Evolutionary conservation across 2,888 invertebrate species (phyloP).

Genomic region (Cheilosia pagana): DNA sequence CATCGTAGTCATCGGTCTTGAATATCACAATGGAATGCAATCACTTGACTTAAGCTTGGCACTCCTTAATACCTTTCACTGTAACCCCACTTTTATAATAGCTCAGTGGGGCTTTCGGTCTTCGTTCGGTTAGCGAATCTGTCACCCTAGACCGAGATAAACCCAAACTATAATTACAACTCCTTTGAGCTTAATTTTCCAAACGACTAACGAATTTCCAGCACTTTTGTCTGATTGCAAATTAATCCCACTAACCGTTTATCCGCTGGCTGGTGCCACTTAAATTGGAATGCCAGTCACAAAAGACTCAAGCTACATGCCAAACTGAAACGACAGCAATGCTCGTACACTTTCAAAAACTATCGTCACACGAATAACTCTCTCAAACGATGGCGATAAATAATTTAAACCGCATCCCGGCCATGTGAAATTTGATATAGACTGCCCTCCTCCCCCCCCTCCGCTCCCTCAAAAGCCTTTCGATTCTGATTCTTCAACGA

Average conservation of each 20-base stretch:
- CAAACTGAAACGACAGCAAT: conserved; percentile 16
- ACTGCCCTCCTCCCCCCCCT: not conserved
- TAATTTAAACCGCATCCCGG: conserved; percentile 28
- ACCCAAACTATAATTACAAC: too few relatives aligned
- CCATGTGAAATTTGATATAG: conserved; percentile 1
- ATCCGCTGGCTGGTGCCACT: conserved; percentile 22
- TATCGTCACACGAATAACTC: conserved; percentile 43
- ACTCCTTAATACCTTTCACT: too few relatives aligned
- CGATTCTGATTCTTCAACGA: conserved; percentile 42
- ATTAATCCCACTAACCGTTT: conserved; percentile 14
- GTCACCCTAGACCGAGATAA: too few relatives aligned
- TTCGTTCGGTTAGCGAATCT: too few relatives aligned
- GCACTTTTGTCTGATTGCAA: not conserved
- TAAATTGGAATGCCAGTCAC: conserved; percentile 40
- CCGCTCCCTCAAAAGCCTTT: not conserved
- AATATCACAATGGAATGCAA: too few relatives aligned
- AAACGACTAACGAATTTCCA: too few relatives aligned
- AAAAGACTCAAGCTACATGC: conserved; percentile 23
- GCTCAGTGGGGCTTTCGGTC: too few relatives aligned
- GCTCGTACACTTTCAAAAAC: conserved; percentile 15
- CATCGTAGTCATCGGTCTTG: too few relatives aligned
- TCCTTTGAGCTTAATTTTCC: too few relatives aligned
- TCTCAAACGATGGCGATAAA: conserved; percentile 52
- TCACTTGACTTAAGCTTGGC: too few relatives aligned
- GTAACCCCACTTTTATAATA: too few relatives aligned